These are phyloP conservation scores for Apteryx mantelli DNA, from an alignment of 2,113 vertebrate genomes.

Conservation along the genomic window DNA sequence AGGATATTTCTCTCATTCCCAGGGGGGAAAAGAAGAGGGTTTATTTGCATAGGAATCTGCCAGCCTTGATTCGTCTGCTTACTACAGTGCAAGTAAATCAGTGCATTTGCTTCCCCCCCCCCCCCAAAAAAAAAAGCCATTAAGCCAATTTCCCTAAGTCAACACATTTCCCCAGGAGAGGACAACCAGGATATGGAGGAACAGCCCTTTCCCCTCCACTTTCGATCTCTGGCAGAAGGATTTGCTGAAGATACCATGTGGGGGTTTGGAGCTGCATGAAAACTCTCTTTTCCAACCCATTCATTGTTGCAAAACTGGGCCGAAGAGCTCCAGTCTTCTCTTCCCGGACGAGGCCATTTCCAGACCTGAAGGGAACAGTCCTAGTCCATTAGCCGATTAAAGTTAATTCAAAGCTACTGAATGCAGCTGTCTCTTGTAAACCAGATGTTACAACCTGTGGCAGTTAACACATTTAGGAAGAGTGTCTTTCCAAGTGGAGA, in stretches of 20 bases:
- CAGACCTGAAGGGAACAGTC: background rate
- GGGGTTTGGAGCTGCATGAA: background rate
- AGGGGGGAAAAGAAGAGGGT: background rate
- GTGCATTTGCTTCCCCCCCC: background rate
- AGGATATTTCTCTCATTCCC: background rate
- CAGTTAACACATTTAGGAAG: background rate
- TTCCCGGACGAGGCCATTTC: background rate
- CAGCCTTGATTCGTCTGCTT: background rate
- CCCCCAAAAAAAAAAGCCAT: background rate
- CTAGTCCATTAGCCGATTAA: background rate
- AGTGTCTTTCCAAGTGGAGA: background rate
- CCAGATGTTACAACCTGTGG: background rate
- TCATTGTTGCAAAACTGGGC: background rate
- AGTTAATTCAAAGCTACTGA: background rate
- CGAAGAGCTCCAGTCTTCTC: background rate
- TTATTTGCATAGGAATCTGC: background rate
- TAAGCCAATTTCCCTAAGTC: background rate
- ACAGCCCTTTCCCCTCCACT: background rate
- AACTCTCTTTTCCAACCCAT: background rate
- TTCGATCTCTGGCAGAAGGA: background rate
- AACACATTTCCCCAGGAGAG: background rate
- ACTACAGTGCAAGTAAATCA: background rate
- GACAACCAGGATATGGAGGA: background rate
- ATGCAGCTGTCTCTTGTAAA: background rate
- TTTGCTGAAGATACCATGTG: background rate